These are phyloP conservation scores for Hemiscyllium ocellatum DNA, from an alignment of 2,113 vertebrate species.

Conservation along the genomic window DNA sequence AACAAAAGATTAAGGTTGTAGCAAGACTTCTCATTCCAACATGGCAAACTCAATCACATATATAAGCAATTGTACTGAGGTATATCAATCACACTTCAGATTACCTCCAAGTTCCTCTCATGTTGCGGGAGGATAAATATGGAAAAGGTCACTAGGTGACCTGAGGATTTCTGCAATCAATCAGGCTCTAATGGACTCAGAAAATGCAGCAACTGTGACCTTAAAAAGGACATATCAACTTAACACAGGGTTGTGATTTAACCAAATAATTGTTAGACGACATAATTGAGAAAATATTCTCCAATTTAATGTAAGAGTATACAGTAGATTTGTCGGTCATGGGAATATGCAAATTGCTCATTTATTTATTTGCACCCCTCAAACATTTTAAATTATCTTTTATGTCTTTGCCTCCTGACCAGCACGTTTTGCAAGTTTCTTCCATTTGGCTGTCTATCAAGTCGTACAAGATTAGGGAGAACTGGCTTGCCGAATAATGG, in stretches of 20 bases:
- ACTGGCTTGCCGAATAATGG: background rate
- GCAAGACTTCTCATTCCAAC: background rate
- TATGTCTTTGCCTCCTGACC: background rate
- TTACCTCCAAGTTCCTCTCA: background rate
- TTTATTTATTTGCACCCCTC: background rate
- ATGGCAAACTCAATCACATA: background rate
- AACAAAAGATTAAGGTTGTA: background rate
- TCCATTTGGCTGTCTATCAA: background rate
- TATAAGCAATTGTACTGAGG: background rate
- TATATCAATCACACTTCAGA: background rate
- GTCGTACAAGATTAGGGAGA: background rate
- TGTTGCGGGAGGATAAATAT: background rate
- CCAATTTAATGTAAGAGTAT: background rate
- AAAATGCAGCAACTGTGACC: background rate
- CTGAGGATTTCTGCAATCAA: constrained; percentile 11
- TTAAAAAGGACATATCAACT: background rate
- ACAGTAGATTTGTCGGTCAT: background rate
- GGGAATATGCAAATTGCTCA: background rate
- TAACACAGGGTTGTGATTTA: background rate
- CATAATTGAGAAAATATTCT: background rate
- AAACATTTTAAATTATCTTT: background rate
- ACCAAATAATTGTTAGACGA: background rate
- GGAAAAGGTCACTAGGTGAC: background rate
- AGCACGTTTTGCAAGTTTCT: background rate
- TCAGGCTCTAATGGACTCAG: background rate